Evolutionary conservation across 1,140 invertebrate genomes (phyloP).

Genomic region (Temnothorax longispinosus): DNA sequence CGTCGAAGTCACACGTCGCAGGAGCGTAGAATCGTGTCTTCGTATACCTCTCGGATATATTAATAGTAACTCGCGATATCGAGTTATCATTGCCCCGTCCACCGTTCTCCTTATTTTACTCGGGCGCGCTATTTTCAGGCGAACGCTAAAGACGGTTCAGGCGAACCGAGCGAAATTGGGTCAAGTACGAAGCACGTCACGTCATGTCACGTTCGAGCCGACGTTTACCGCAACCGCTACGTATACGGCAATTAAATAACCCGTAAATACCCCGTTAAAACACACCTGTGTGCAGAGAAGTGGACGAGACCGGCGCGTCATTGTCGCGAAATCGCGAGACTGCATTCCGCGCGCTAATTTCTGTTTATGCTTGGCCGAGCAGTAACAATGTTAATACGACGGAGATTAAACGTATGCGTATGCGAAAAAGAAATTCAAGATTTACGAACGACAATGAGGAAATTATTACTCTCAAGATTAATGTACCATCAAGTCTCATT

Average conservation of each 20-base stretch:
- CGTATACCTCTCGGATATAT: neutral
- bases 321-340: neutral
- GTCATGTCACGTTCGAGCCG: constrained; percentile 35
- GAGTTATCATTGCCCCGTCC: constrained; percentile 28
- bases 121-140: constrained; percentile 42
- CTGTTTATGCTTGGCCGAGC: neutral
- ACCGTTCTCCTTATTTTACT: constrained; percentile 42
- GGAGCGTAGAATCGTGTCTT: neutral
- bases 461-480: constrained; percentile 9
- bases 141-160: neutral
- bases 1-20: no score
- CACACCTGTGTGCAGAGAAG: neutral
- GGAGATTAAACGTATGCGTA: neutral
- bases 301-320: no score
- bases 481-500: neutral
- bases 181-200: constrained; percentile 49
- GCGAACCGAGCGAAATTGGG: constrained; percentile 33
- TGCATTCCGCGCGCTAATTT: neutral
- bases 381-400: neutral
- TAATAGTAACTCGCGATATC: constrained; percentile 20
- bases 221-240: neutral
- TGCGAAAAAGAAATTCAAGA: neutral
- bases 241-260: constrained; percentile 28
- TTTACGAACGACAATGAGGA: neutral
- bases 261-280: constrained; percentile 11